Evolutionary conservation across 2,113 vertebrate genomes (phyloP).

Genomic region (Taxidea taxus): DNA sequence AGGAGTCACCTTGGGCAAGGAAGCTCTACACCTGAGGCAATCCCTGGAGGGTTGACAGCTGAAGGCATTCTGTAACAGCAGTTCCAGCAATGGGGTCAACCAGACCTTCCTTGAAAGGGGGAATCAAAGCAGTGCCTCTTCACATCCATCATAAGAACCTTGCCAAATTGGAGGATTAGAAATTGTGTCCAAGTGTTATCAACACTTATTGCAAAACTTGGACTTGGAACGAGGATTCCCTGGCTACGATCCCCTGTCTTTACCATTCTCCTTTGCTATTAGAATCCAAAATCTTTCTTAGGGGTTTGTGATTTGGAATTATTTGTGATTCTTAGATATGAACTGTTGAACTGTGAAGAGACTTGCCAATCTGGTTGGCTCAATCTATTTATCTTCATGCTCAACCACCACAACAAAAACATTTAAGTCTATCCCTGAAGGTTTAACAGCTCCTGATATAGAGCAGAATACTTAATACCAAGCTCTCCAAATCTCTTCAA

Average conservation of each 20-base stretch:
- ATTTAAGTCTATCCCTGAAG: neutral
- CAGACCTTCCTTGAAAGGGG: neutral
- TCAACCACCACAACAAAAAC: neutral
- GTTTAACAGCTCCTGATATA: neutral
- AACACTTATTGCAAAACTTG: neutral
- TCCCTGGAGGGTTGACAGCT: neutral
- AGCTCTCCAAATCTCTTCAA: conserved; percentile 15
- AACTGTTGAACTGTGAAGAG: conserved; percentile 41
- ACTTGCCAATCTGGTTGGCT: conserved; percentile 25
- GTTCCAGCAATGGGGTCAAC: neutral
- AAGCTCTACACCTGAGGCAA: neutral
- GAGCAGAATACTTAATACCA: conserved; percentile 27
- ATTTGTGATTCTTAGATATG: conserved; percentile 63
- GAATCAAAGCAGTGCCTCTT: neutral
- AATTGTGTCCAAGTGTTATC: neutral
- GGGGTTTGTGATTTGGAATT: conserved; percentile 18
- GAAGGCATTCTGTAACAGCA: neutral
- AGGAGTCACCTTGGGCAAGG: neutral
- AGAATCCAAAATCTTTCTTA: neutral
- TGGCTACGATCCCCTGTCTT: neutral
- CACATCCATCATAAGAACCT: neutral
- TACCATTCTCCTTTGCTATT: neutral
- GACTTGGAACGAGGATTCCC: neutral
- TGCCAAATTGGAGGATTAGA: neutral
- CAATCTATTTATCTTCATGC: conserved; percentile 62